phyloP scores from a whole-genome alignment of 2,797 vertebrate genomes.

The Sandelia bainsii region DNA sequence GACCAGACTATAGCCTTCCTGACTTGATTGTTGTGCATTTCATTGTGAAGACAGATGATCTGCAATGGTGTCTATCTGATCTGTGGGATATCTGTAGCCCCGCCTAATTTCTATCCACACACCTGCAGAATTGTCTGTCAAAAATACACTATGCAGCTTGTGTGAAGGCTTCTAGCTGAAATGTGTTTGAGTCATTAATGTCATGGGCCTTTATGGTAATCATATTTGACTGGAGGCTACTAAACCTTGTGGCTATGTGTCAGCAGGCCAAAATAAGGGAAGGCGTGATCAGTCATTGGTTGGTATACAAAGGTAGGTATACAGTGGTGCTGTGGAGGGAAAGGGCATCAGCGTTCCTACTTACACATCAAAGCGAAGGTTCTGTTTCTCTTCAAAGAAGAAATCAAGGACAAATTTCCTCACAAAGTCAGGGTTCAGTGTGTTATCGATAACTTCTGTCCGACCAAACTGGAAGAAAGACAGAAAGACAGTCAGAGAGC shows the following conservation, averaged over 20 bases:
- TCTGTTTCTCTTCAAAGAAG: conserved; percentile 96
- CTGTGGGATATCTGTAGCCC: no score
- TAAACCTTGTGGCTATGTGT: conserved; percentile 19
- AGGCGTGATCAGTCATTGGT: conserved; percentile 28
- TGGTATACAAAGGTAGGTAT: conserved; percentile 21
- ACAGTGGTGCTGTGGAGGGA: not conserved
- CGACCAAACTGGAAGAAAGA: conserved; percentile 86
- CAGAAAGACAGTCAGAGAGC: conserved; percentile 11
- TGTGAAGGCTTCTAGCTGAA: no score
- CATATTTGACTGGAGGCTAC: conserved; percentile 14
- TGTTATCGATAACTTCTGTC: conserved; percentile 94
- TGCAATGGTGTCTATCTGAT: no score
- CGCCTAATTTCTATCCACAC: no score
- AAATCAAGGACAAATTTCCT: conserved; percentile 94
- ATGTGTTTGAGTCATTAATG: no score
- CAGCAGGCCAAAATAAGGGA: conserved; percentile 17
- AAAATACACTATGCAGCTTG: no score
- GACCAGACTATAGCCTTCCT: no score
- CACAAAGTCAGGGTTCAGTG: conserved; percentile 93
- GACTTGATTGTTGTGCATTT: no score
- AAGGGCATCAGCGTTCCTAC: conserved; percentile 61
- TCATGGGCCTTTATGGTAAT: not conserved
- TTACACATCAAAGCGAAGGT: conserved; percentile 94
- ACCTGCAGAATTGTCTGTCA: no score
- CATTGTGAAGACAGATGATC: no score